phyloP scores from a whole-genome alignment of 2,888 invertebrate genomes.

The Pristionchus entomophagus region DNA sequence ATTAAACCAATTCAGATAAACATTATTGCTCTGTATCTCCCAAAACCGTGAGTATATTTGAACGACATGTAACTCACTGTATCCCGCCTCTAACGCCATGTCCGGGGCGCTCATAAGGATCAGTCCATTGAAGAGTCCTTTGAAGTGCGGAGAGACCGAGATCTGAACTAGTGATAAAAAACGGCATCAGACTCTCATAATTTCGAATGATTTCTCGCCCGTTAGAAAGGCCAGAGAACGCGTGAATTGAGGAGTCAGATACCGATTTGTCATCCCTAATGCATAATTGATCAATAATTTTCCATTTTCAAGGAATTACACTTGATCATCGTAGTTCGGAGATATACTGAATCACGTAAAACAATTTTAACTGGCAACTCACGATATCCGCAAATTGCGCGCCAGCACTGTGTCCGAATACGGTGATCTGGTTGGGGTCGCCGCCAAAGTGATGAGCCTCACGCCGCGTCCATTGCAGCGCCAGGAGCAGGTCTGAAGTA shows the following conservation, averaged over 20 bases:
- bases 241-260: background rate
- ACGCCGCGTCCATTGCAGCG: constrained; percentile 49
- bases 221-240: background rate
- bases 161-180: background rate
- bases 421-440: constrained; percentile 46
- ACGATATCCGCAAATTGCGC: constrained; percentile 3
- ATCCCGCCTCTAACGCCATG: background rate
- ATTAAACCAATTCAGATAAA: background rate
- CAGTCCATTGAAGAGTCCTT: constrained; percentile 37
- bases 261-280: background rate
- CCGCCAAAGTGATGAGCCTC: constrained; percentile 50
- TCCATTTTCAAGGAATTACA: background rate
- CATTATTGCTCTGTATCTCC: background rate
- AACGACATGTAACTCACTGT: background rate
- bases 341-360: too few relatives aligned
- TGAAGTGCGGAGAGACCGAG: constrained; percentile 26
- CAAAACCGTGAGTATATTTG: too few relatives aligned
- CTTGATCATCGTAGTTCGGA: too few relatives aligned
- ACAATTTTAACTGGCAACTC: too few relatives aligned
- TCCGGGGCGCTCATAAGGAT: constrained; percentile 37
- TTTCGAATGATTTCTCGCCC: background rate
- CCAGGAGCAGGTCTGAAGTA: constrained; percentile 45
- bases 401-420: constrained; percentile 51
- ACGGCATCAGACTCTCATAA: background rate
- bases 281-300: background rate